phyloP scores from a whole-genome alignment of 2,888 invertebrate species.

The Tenthredo amoena region DNA sequence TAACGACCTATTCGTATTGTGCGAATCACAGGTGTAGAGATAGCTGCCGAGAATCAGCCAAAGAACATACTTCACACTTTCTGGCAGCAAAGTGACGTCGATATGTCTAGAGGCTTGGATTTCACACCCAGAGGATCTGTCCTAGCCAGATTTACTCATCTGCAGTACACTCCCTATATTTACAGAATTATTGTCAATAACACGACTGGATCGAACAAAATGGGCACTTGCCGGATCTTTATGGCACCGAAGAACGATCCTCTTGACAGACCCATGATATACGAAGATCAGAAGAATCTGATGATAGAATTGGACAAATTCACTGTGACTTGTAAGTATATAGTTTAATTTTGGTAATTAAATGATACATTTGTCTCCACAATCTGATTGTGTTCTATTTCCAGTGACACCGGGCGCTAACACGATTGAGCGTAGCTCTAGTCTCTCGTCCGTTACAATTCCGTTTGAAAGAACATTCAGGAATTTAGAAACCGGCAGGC shows the following conservation, averaged over 20 bases:
- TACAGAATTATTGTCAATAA: constrained; percentile 80
- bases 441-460: constrained; percentile 76
- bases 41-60: constrained; percentile 79
- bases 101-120: constrained; percentile 87
- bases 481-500: constrained; percentile 75
- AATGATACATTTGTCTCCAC: background rate
- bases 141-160: constrained; percentile 85
- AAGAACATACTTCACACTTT: constrained; percentile 83
- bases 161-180: constrained; percentile 85
- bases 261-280: constrained; percentile 81
- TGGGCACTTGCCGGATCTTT: constrained; percentile 84
- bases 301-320: constrained; percentile 86
- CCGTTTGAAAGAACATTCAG: constrained; percentile 82
- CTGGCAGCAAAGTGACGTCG: constrained; percentile 88
- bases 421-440: constrained; percentile 47
- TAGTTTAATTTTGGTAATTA: background rate
- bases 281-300: constrained; percentile 81
- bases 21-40: constrained; percentile 74
- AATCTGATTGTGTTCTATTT: background rate
- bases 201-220: constrained; percentile 74
- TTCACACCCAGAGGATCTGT: constrained; percentile 87
- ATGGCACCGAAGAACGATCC: constrained; percentile 83
- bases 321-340: constrained; percentile 80
- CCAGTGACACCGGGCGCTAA: constrained; percentile 51
- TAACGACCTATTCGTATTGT: background rate